phyloP scores from a whole-genome alignment of 2,113 vertebrate genomes.

The Chaetodon auriga region DNA sequence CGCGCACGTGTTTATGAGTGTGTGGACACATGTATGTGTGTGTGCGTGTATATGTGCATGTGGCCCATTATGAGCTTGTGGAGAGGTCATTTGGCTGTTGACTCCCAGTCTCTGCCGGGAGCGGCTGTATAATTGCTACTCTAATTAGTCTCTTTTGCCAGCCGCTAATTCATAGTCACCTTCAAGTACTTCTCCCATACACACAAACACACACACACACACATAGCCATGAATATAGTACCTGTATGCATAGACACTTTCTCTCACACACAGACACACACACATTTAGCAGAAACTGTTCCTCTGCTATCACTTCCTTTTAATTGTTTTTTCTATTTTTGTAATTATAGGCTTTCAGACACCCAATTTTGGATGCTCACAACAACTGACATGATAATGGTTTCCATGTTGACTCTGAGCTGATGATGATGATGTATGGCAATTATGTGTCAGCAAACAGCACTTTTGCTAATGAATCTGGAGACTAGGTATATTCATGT shows the following conservation, averaged over 20 bases:
- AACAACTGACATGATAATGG: constrained; percentile 63
- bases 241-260: constrained; percentile 10
- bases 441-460: constrained; percentile 55
- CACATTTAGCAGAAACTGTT: constrained; percentile 6
- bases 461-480: constrained; percentile 54
- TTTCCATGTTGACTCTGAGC: constrained; percentile 53
- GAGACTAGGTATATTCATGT: constrained; percentile 38
- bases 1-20: not conserved
- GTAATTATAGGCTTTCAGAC: constrained; percentile 68
- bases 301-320: constrained; percentile 39
- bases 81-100: constrained; percentile 79
- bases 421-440: constrained; percentile 63
- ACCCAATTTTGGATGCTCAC: constrained; percentile 44
- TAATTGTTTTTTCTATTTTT: constrained; percentile 72
- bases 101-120: constrained; percentile 74
- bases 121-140: constrained; percentile 76
- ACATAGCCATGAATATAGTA: not conserved
- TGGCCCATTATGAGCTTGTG: constrained; percentile 68
- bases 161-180: constrained; percentile 79
- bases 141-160: constrained; percentile 81
- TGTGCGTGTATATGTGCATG: constrained; percentile 18
- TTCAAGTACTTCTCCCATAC: constrained; percentile 66
- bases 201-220: constrained; percentile 1
- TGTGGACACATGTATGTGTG: not conserved
- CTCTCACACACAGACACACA: constrained; percentile 20